Base-by-base conservation (phyloP, 2,888 invertebrate genomes). In the Drosophila greeni region DNA sequence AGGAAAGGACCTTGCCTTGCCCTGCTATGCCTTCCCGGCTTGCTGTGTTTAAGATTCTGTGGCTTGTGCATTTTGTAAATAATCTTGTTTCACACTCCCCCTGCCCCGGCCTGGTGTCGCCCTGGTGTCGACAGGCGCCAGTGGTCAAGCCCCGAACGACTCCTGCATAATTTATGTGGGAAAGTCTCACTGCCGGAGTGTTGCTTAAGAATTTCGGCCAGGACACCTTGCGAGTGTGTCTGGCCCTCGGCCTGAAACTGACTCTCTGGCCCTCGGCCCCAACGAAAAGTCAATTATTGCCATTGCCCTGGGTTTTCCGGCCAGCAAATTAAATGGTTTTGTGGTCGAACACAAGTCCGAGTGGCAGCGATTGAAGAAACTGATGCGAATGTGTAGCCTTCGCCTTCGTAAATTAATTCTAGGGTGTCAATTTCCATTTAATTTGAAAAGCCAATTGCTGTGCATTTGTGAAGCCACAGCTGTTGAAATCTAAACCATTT, bases 41-140 rank as follows among this genome's bases (percentile, higher is more conserved):
- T 45, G 53, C 67, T 48, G 69, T 81, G 83, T 82, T 81, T 79
- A 79, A 79, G 78, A 79, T 81, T 79, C 81, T 79, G 78, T 82
- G 78, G 78, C 52, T 82, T 82, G 67, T 72, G 67, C 78, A 79
- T 82, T 62, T 82, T 82, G 83, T 79, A 82, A 82, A 82, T 79
- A 79, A 79, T 81, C 78, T 82, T 79, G 78, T 82, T 79, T 75
- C 81, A 81, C 81, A 81, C 66, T 26, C 40, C 34, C 11, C 29
- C 40, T 4, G 9, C 40, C 52, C 49, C 8, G 24, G 2, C 14
- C 49, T 16, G 20, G 45, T n/a, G 18, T 23, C 31, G 51, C 26
- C 37, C n/a, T n/a, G n/a, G n/a, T 52, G 67, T 67, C 68, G 52
- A 67, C 60, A 42, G 60, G 20, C 54, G 53, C 54, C 66, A 48